These are phyloP conservation scores for Macaria liturata DNA, from an alignment of 2,888 invertebrate genomes.

Conservation along the genomic window DNA sequence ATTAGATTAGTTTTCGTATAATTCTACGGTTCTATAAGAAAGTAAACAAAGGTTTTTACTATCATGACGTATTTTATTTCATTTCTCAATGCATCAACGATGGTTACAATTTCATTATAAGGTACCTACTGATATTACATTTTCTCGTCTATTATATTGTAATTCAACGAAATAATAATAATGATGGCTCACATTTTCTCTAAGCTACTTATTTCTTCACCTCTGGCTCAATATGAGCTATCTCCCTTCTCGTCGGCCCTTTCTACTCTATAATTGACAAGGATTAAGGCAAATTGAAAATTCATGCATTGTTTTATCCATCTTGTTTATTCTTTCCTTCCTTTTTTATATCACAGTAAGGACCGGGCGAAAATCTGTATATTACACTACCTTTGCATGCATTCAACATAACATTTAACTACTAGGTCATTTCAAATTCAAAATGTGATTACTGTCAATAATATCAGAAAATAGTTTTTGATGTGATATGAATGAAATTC, in stretches of 20 bases:
- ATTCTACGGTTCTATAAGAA: constrained; percentile 36
- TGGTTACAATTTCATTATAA: constrained; percentile 68
- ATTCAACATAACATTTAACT: constrained; percentile 72
- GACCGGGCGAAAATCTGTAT: constrained; percentile 81
- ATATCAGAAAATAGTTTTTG: constrained; percentile 66
- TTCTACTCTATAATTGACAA: constrained; percentile 62
- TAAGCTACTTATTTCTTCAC: constrained; percentile 70
- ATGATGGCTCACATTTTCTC: constrained; percentile 71
- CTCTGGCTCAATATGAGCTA: constrained; percentile 82
- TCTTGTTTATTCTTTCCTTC: constrained; percentile 55
- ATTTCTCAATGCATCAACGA: constrained; percentile 74
- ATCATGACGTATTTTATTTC: constrained; percentile 68
- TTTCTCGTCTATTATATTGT: constrained; percentile 58
- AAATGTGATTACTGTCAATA: constrained; percentile 54
- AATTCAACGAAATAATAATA: constrained; percentile 58
- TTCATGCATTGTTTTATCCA: constrained; percentile 53
- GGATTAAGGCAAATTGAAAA: constrained; percentile 64
- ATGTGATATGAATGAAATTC: constrained; percentile 48
- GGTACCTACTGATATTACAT: constrained; percentile 50
- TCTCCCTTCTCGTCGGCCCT: constrained; percentile 74
- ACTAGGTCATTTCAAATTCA: constrained; percentile 62
- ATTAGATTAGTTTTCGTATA: too few species aligned
- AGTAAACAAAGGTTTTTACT: constrained; percentile 53
- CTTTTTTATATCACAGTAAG: constrained; percentile 77
- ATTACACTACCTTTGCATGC: constrained; percentile 77